phyloP scores from a whole-genome alignment of 2,797 vertebrate genomes.

The Rhyacichthys aspro region DNA sequence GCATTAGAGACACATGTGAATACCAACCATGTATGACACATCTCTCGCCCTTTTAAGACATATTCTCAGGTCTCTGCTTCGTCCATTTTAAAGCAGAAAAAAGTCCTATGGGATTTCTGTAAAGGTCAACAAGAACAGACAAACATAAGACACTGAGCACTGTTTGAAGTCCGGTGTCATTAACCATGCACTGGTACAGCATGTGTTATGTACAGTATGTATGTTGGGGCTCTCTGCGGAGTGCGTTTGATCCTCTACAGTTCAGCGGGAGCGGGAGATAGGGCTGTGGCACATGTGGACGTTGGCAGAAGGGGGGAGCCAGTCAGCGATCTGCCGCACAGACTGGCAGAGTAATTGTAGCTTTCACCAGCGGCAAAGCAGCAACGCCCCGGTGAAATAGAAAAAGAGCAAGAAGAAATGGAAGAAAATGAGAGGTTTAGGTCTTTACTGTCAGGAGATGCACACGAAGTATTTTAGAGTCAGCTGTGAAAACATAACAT shows the following conservation, averaged over 20 bases:
- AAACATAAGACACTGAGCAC: background rate
- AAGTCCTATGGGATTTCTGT: background rate
- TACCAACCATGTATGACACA: slow-evolving; percentile 20
- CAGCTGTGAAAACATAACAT: too few relatives aligned
- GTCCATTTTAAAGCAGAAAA: slow-evolving; percentile 5
- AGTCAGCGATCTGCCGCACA: background rate
- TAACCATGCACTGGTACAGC: background rate
- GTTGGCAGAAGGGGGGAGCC: background rate
- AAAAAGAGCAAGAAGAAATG: background rate
- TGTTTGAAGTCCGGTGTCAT: background rate
- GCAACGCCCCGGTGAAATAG: background rate
- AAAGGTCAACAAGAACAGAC: slow-evolving; percentile 25
- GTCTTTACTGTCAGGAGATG: too few relatives aligned
- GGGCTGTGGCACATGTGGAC: background rate
- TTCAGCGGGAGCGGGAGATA: background rate
- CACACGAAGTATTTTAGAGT: too few relatives aligned
- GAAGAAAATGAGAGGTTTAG: background rate
- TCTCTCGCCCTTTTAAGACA: slow-evolving; percentile 1
- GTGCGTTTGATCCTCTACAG: too few relatives aligned
- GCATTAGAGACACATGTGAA: background rate
- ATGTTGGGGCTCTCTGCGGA: too few relatives aligned
- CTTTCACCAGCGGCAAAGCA: background rate
- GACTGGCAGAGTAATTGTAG: background rate
- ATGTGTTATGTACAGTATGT: background rate
- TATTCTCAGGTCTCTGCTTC: background rate